Base-by-base conservation (phyloP, 2,113 vertebrate genomes). In the Rana temporaria region DNA sequence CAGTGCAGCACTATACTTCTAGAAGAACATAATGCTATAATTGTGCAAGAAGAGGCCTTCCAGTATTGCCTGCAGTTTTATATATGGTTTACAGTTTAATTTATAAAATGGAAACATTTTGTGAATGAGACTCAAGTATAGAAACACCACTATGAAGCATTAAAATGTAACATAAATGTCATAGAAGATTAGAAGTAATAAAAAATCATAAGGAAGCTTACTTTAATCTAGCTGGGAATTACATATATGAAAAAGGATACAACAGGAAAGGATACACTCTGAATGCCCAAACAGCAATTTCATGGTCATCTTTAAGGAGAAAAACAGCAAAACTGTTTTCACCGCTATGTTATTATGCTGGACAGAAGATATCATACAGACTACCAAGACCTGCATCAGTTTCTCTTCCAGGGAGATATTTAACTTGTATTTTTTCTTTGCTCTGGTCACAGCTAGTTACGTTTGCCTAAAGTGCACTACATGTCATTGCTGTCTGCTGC, bases 221-320 rank as follows among this genome's bases (percentile, higher is more conserved):
- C 18, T 26, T 48, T 30, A 38, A 19, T 12, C 20, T 15, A 6
- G 14, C 4, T 24, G 32, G 72, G 72, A n/a, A 32, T 75, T 20
- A 69, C 11, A 79, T 12, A 59, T 22, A 59, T 38, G 20, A 38
- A 64, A 94, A 95, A 95, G 94, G 94, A 95, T 94, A 95, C 94
- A 85, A 92, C 93, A 91, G 91, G 90, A 95, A 95, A 95, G 94
- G 94, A 94, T 95, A 95, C 94, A 90, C 89, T 94, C 89, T 94
- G 91, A 89, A 89, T 91, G 93, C 92, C 42, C 91, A 92, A 90
- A 94, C 87, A 92, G 92, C 90, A 90, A 93, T 94, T 93, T 93
- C 86, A 90, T 92, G 92, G 94, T 91, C 91, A 90, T 93, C 91
- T 93, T 93, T 94, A 92, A 92, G 90, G 92, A 91, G 92, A 92